A percentile compares a stretch with the other conserved stretches of the same genome.
Conservation (phyloP, 2,797 vertebrate species). For the Cyprinella venusta region DNA sequence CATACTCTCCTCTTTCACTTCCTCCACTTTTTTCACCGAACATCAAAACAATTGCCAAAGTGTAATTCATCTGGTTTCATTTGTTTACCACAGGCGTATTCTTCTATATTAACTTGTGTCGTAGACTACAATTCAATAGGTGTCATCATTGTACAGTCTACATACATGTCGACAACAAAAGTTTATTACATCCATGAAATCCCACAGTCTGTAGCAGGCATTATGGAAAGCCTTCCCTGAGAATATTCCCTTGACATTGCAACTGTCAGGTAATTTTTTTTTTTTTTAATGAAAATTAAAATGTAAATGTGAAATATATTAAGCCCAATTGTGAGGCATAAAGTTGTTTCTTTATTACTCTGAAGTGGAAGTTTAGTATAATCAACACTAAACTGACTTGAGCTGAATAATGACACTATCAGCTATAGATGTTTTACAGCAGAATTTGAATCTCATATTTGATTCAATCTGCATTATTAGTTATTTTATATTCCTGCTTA, state of each 20-base stretch:
- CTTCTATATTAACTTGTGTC: too few species aligned
- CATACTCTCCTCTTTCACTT: neutral
- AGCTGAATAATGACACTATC: neutral
- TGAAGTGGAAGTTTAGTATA: neutral
- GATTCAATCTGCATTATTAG: neutral
- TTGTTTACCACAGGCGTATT: too few species aligned
- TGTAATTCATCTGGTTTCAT: neutral
- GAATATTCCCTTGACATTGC: neutral
- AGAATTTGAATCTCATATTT: neutral
- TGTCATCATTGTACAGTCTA: neutral
- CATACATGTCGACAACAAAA: neutral
- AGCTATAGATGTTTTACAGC: neutral
- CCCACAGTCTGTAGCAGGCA: neutral
- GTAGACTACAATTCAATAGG: too few species aligned
- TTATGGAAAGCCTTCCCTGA: neutral
- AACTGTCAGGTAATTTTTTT: rapidly evolving
- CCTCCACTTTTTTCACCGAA: too few species aligned
- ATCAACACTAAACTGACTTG: neutral
- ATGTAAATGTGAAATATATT: neutral
- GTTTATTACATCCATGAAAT: neutral
- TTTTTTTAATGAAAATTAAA: neutral
- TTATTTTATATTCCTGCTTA: neutral
- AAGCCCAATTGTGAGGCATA: neutral
- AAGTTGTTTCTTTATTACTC: neutral
- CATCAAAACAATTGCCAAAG: too few species aligned